These are phyloP conservation scores for Myrmecophaga tridactyla DNA, from an alignment of 2,113 vertebrate species.

Conservation along the genomic window DNA sequence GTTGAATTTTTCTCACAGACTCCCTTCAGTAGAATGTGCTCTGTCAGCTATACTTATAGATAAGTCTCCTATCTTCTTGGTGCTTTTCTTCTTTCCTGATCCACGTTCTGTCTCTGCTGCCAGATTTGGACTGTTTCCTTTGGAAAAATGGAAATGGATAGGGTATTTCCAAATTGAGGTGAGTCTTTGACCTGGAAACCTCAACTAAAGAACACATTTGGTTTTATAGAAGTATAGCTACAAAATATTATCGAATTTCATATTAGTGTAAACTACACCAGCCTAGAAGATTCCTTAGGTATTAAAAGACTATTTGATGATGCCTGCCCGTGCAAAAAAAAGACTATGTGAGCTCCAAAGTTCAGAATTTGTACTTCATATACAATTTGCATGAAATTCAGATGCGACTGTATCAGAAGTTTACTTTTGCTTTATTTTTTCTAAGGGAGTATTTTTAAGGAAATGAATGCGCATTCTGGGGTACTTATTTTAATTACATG, in stretches of 20 bases:
- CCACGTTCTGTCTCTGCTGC: background rate
- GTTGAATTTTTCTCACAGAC: slow-evolving; percentile 3
- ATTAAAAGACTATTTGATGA: background rate
- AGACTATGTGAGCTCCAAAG: background rate
- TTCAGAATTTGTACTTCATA: background rate
- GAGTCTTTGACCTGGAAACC: background rate
- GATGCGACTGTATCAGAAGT: background rate
- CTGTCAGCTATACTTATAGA: background rate
- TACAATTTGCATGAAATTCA: background rate
- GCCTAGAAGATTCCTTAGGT: background rate
- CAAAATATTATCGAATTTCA: background rate
- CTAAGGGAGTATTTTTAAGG: background rate
- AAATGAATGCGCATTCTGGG: background rate
- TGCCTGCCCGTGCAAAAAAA: too few relatives aligned
- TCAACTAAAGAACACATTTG: background rate
- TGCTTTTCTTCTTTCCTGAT: background rate
- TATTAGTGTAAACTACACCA: fast-evolving
- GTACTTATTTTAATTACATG: background rate
- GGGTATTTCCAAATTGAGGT: background rate
- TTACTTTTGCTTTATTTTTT: background rate
- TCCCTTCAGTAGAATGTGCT: background rate
- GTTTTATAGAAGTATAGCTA: background rate
- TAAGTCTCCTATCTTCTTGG: background rate
- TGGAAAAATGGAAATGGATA: background rate
- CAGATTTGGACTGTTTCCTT: background rate